Percentiles rank a stretch among this genome's conserved stretches.
Conservation (phyloP, 2,113 vertebrate species). For the Conger conger region DNA sequence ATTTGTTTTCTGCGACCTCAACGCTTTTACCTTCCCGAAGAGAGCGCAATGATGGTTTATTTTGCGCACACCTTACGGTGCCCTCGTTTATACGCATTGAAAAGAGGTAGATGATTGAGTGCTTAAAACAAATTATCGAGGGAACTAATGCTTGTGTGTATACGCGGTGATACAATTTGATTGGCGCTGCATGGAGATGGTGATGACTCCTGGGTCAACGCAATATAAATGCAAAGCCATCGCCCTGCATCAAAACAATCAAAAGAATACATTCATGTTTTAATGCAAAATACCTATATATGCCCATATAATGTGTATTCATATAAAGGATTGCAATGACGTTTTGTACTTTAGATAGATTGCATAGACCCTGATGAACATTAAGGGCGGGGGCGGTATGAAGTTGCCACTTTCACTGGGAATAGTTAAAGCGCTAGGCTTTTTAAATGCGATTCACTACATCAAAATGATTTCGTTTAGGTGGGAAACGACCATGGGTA, state of each 20-base stretch:
- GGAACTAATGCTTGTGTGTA: neutral
- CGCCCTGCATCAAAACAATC: neutral
- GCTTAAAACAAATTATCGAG: neutral
- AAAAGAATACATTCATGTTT: neutral
- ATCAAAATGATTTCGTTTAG: neutral
- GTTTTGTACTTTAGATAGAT: neutral
- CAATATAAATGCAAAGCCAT: neutral
- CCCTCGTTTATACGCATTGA: neutral
- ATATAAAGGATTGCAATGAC: neutral
- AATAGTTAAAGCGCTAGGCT: neutral
- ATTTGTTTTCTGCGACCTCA: neutral
- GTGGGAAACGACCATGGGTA: neutral
- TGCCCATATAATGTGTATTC: no score
- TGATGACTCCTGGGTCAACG: neutral
- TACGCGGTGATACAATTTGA: neutral
- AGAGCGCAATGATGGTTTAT: neutral
- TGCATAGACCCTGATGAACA: neutral
- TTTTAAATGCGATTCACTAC: neutral
- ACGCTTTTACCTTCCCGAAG: neutral
- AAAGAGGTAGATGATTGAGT: neutral
- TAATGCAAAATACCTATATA: no score
- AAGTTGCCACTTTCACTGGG: neutral
- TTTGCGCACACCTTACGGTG: neutral
- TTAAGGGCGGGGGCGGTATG: neutral
- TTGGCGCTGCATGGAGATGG: neutral